Base-by-base conservation (phyloP, 2,113 vertebrate species). In the Saccopteryx leptura region DNA sequence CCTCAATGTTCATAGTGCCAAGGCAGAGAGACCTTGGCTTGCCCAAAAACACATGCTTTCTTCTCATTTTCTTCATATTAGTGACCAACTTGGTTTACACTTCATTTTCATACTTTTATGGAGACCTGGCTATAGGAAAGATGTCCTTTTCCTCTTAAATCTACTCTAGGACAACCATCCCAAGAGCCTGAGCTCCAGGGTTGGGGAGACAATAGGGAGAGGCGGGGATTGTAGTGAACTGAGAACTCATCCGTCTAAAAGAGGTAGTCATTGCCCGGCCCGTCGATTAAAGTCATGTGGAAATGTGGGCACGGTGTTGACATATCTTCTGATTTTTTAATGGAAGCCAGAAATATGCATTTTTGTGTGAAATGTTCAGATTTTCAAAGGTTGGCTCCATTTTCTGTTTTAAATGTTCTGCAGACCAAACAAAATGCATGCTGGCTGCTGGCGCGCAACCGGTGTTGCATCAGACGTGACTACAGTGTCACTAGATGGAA, bases 281-380 rank as follows among this genome's bases (percentile, higher is more conserved):
- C 52, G 79, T 9, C 81, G 9, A 50, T 0, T 31, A 31, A 60
- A 69, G 75, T 83, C 72, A 83, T 1, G 26, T 39, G 69, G 65
- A n/a, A 63, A 92, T 11, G 60, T 54, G 81, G 85, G 48, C 58
- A 39, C 17, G 2, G 52, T 17, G 56, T 26, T 76, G 81, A 91
- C 33, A 91, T 52, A 78, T 52, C 87, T 76, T 79, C 48, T 87
- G 61, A 82, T n/a, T 63, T 75, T 88, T 63, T 14, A 86, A 91
- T 56, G 7, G 89, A 89, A 96, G 74, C 52, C 68, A 89, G 86
- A 89, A 89, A 79, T 69, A 58, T 88, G 66, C 68, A 78, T 90
- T 93, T 68, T 69, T 65, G 78, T 79, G 82, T 94, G 54, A 93
- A 56, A 94, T 46, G 26, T 21, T 7, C 91, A 79, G 31, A 86